Conservation (phyloP, 2,888 invertebrate species). For the Hyposoter dolosus region DNA sequence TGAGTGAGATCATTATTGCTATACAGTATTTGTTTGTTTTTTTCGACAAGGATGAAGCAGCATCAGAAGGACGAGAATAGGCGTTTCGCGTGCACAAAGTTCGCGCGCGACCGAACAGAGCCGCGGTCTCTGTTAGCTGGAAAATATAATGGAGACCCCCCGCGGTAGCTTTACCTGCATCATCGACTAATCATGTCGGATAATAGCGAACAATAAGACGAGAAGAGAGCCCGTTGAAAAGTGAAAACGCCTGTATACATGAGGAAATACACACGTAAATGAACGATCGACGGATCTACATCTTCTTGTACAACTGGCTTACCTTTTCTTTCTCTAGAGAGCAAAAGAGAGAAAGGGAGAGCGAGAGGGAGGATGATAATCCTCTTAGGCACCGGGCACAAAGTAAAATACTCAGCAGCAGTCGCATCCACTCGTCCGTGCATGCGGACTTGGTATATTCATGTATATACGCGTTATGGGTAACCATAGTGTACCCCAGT, state of each 20-base stretch:
- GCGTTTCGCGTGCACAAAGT: constrained; percentile 62
- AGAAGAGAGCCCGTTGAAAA: constrained; percentile 80
- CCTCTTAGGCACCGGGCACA: constrained; percentile 84
- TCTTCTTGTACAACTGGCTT: constrained; percentile 26
- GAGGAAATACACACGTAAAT: constrained; percentile 25
- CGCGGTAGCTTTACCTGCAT: constrained; percentile 84
- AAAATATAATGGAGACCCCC: constrained; percentile 83
- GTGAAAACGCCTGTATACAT: constrained; percentile 73
- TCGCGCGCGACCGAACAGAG: constrained; percentile 72
- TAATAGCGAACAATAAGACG: constrained; percentile 82
- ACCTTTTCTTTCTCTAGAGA: constrained; percentile 53
- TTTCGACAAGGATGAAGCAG: constrained; percentile 14
- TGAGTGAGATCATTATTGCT: constrained; percentile 4
- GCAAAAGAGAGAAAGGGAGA: background rate
- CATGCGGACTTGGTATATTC: constrained; percentile 45
- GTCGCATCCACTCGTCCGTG: constrained; percentile 71
- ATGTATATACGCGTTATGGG: constrained; percentile 19
- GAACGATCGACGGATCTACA: constrained; percentile 33
- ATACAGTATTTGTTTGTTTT: background rate
- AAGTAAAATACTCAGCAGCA: constrained; percentile 80
- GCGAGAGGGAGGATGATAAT: constrained; percentile 76
- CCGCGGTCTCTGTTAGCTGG: constrained; percentile 69
- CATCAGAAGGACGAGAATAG: constrained; percentile 51
- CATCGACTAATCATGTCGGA: constrained; percentile 85
- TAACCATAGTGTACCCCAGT: constrained; percentile 58